Evolutionary conservation across 2,113 vertebrate genomes (phyloP).

Genomic region (Urocolius indicus): DNA sequence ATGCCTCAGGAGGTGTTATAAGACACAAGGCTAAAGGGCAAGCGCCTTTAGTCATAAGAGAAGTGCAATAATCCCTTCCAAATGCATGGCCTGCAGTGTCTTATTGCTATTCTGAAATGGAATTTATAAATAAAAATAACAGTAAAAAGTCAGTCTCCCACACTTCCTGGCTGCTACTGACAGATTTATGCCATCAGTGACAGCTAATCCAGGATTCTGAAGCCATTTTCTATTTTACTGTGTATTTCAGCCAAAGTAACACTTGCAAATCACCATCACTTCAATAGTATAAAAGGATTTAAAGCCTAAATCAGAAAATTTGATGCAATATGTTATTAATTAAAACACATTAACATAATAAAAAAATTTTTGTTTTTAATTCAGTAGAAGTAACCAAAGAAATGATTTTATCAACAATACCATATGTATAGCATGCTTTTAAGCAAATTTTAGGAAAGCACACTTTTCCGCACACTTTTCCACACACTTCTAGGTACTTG

Average conservation of each 20-base stretch:
- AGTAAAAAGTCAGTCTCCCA: conserved; percentile 16
- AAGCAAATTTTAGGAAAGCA: background rate
- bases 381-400: background rate
- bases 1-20: conserved; percentile 20
- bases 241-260: conserved; percentile 34
- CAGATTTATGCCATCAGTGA: conserved; percentile 33
- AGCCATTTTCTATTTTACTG: conserved; percentile 15
- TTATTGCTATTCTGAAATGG: conserved; percentile 62
- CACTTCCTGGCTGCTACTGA: conserved; percentile 29
- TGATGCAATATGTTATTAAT: background rate
- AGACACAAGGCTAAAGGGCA: conserved; percentile 45
- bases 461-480: background rate
- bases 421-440: background rate
- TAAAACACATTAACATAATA: background rate
- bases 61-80: conserved; percentile 50
- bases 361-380: conserved; percentile 24
- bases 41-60: conserved; percentile 49
- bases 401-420: background rate
- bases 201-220: conserved; percentile 13
- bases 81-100: conserved; percentile 51
- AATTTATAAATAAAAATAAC: conserved; percentile 74
- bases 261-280: conserved; percentile 27
- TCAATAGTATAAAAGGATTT: background rate
- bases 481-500: background rate
- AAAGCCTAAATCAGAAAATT: conserved; percentile 29